Evolutionary conservation across 2,888 invertebrate genomes (phyloP).

Genomic region (Callyntrura sp.): DNA sequence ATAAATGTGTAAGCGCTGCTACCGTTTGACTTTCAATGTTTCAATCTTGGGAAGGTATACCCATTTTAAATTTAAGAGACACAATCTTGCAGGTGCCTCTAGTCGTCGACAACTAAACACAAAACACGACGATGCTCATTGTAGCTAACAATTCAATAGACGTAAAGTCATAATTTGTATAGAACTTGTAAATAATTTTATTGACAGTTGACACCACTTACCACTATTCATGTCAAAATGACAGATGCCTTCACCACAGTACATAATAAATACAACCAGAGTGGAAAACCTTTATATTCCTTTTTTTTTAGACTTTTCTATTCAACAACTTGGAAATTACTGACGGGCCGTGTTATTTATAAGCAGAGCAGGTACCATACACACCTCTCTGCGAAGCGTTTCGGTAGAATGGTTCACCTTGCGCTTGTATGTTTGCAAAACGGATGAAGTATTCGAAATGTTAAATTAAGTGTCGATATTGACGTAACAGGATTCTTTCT

Average conservation of each 20-base stretch:
- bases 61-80: background rate
- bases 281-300: background rate
- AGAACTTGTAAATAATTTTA: slow-evolving; percentile 34
- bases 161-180: slow-evolving; percentile 1
- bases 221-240: slow-evolving; percentile 68
- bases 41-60: background rate
- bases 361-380: background rate
- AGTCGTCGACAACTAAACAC: background rate
- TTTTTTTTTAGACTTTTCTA: background rate
- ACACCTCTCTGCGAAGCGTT: background rate
- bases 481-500: slow-evolving; percentile 8
- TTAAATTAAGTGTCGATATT: no score
- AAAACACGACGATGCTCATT: background rate
- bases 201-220: slow-evolving; percentile 71
- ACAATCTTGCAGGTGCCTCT: background rate
- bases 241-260: slow-evolving; percentile 20
- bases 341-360: background rate
- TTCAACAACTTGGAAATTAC: no score
- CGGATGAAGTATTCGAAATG: no score
- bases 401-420: background rate
- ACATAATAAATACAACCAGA: background rate
- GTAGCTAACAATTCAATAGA: background rate
- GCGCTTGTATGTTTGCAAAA: slow-evolving; percentile 24
- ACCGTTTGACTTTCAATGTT: background rate
- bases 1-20: background rate